These are phyloP conservation scores for Calliphora vicina DNA, from an alignment of 1,140 invertebrate genomes.

Conservation along the genomic window DNA sequence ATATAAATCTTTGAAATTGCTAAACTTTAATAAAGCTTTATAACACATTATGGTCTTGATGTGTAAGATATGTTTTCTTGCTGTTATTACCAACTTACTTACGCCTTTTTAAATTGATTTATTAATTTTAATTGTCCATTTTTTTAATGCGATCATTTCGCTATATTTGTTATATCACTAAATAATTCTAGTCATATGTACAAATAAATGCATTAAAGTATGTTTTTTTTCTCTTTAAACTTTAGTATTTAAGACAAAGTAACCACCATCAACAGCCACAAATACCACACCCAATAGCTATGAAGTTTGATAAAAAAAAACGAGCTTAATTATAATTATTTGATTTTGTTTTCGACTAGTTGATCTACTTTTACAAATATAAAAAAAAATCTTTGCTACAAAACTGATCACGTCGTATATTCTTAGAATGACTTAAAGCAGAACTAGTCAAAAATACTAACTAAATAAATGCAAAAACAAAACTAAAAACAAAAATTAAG, in stretches of 20 bases:
- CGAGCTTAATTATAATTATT: not conserved
- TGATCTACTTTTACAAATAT: slow-evolving; percentile 6
- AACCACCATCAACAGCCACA: not conserved
- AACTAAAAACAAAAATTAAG: too few relatives aligned
- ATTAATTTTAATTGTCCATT: slow-evolving; percentile 1
- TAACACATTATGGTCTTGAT: too few relatives aligned
- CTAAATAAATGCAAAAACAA: not conserved
- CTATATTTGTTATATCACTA: not conserved
- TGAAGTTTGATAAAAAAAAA: not conserved
- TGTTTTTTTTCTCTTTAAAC: not conserved
- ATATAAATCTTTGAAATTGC: too few relatives aligned
- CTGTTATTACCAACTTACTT: too few relatives aligned
- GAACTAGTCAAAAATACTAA: not conserved
- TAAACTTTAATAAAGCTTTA: too few relatives aligned
- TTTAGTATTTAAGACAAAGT: slow-evolving; percentile 1
- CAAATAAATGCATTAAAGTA: not conserved
- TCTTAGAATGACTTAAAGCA: not conserved
- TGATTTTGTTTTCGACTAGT: not conserved
- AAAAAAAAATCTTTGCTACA: not conserved
- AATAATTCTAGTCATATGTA: slow-evolving; percentile 2
- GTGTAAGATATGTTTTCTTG: too few relatives aligned
- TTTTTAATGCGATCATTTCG: not conserved
- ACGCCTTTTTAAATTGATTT: not conserved
- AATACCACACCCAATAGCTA: not conserved
- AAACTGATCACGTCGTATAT: not conserved